Evolutionary conservation across 2,888 invertebrate species (phyloP).

Genomic region (Drosophila meridiana): DNA sequence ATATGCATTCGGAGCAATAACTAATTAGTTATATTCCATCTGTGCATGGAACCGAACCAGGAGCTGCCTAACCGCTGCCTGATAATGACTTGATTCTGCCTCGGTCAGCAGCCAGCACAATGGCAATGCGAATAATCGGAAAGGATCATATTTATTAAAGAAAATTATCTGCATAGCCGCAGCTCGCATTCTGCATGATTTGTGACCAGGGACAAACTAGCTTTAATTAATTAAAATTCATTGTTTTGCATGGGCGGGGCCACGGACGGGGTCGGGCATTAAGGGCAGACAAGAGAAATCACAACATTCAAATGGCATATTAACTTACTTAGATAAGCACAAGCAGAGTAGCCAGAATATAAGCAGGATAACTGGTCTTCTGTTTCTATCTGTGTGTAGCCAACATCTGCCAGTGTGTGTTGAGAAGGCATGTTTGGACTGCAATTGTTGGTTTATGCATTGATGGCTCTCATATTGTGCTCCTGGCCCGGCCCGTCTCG

Average conservation of each 20-base stretch:
- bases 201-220: slow-evolving; percentile 48
- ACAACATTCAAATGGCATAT: slow-evolving; percentile 76
- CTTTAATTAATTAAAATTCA: slow-evolving; percentile 80
- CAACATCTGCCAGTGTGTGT: slow-evolving; percentile 13
- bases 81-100: slow-evolving; percentile 43
- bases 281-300: slow-evolving; percentile 35
- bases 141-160: slow-evolving; percentile 10
- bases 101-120: slow-evolving; percentile 26
- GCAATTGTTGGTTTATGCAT: slow-evolving; percentile 59
- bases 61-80: slow-evolving; percentile 29
- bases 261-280: background rate
- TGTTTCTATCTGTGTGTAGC: background rate
- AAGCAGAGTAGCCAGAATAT: slow-evolving; percentile 17
- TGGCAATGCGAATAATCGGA: slow-evolving; percentile 13
- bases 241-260: slow-evolving; percentile 33
- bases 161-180: slow-evolving; percentile 41
- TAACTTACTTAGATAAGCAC: slow-evolving; percentile 75
- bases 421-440: slow-evolving; percentile 32
- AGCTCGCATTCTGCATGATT: slow-evolving; percentile 35
- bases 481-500: slow-evolving; percentile 14
- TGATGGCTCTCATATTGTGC: slow-evolving; percentile 49
- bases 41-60: slow-evolving; percentile 6
- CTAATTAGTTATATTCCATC: slow-evolving; percentile 8
- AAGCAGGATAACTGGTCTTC: slow-evolving; percentile 9
- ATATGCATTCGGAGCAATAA: slow-evolving; percentile 4